phyloP scores from a whole-genome alignment of 53 echinoderm and acorn worm genomes.

The Apostichopus leukothele region DNA sequence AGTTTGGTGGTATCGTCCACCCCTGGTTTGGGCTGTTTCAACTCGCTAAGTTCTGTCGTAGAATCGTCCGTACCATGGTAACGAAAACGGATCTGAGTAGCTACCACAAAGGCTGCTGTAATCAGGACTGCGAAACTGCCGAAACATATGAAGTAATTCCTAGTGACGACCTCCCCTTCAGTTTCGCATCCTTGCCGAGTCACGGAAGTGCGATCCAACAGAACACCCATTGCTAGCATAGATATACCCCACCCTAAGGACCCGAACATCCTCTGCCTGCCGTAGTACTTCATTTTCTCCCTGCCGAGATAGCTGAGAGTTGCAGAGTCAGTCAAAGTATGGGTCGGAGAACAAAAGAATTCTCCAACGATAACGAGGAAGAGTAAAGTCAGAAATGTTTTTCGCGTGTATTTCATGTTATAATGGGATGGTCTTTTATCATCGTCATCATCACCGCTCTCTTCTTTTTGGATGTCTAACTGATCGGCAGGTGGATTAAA shows the following conservation, averaged over 20 bases:
- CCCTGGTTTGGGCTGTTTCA: constrained; percentile 1
- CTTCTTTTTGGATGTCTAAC: not conserved
- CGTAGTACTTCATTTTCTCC: constrained; percentile 79
- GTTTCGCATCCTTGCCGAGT: constrained; percentile 58
- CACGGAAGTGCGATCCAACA: constrained; percentile 67
- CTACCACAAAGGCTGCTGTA: constrained; percentile 80
- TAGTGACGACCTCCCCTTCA: constrained; percentile 42
- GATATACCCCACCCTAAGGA: constrained; percentile 91
- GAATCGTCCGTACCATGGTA: constrained; percentile 67
- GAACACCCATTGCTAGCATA: constrained; percentile 81
- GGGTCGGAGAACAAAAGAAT: constrained; percentile 95
- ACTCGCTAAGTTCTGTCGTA: constrained; percentile 61
- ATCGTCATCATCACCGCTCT: not conserved
- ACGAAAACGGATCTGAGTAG: constrained; percentile 78
- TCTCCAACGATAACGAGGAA: constrained; percentile 89
- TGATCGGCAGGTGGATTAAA: not conserved
- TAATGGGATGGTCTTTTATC: constrained; percentile 8
- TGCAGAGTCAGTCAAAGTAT: constrained; percentile 92
- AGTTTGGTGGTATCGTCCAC: not conserved
- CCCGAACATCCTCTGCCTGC: constrained; percentile 95
- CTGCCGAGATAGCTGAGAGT: constrained; percentile 90
- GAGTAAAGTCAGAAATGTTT: constrained; percentile 70
- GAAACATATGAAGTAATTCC: constrained; percentile 89
- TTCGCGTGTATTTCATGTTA: constrained; percentile 55
- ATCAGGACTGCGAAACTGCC: constrained; percentile 90